A percentile compares a stretch with the other conserved stretches of the same genome.
phyloP scores from a whole-genome alignment of 2,113 vertebrate species.

The Caloenas nicobarica region DNA sequence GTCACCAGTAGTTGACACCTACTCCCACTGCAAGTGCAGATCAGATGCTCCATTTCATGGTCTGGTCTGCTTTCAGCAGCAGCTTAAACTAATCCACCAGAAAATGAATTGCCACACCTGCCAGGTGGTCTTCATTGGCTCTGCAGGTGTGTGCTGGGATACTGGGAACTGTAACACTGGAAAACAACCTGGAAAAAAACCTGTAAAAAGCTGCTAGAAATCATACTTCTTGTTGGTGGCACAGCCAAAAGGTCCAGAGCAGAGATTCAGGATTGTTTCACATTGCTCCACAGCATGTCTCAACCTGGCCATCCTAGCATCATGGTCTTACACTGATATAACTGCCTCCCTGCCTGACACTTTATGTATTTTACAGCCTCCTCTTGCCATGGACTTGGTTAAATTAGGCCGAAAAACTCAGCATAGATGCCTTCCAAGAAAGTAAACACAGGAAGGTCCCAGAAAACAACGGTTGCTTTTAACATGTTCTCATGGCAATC shows the following conservation, averaged over 20 bases:
- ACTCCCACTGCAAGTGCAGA: neutral
- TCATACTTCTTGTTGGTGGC: neutral
- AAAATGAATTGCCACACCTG: neutral
- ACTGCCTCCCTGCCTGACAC: neutral
- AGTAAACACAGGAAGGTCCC: neutral
- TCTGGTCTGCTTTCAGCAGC: neutral
- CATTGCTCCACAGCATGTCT: neutral
- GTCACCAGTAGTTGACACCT: neutral
- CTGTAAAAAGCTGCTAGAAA: neutral
- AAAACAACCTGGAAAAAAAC: neutral
- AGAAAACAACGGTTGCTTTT: neutral
- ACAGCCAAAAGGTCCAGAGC: neutral
- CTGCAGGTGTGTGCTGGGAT: neutral
- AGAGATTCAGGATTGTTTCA: neutral
- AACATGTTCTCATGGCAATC: neutral
- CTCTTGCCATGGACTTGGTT: neutral
- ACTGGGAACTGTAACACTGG: neutral
- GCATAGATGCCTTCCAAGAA: neutral
- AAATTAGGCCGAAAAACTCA: neutral
- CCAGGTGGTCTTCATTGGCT: neutral
- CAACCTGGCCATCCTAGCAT: neutral
- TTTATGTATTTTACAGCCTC: neutral
- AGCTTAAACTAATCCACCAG: neutral
- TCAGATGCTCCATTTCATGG: neutral
- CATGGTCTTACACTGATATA: neutral